Evolutionary conservation across 2,113 vertebrate species (phyloP).

Genomic region (Campylorhamphus procurvoides): DNA sequence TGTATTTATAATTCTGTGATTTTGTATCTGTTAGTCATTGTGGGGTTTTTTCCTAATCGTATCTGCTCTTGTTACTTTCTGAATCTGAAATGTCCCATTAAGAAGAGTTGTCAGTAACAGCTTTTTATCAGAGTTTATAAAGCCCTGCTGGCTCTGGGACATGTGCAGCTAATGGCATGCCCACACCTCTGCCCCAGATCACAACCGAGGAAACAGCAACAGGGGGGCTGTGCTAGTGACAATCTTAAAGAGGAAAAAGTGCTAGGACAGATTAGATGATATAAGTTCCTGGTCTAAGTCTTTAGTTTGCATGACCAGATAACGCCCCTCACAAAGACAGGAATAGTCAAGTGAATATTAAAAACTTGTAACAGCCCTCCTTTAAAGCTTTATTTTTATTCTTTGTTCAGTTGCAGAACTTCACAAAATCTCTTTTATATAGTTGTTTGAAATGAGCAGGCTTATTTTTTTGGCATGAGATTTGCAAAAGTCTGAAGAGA

Average conservation of each 20-base stretch:
- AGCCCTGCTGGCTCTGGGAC: background rate
- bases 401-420: background rate
- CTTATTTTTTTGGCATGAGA: background rate
- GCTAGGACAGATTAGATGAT: background rate
- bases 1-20: background rate
- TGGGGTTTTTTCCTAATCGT: background rate
- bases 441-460: background rate
- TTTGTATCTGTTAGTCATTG: background rate
- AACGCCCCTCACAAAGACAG: background rate
- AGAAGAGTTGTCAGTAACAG: background rate
- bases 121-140: background rate
- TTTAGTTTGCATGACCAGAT: background rate
- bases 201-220: background rate
- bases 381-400: background rate
- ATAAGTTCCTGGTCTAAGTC: background rate
- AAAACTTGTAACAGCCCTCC: background rate
- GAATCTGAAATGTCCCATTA: conserved; percentile 2
- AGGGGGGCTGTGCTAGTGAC: background rate
- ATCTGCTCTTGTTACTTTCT: background rate
- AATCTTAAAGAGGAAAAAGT: background rate
- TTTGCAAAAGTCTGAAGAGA: background rate
- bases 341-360: background rate
- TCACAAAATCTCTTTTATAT: background rate
- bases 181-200: background rate
- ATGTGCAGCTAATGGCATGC: background rate